phyloP scores from a whole-genome alignment of 2,797 vertebrate genomes.

The Gadopsis marmoratus region DNA sequence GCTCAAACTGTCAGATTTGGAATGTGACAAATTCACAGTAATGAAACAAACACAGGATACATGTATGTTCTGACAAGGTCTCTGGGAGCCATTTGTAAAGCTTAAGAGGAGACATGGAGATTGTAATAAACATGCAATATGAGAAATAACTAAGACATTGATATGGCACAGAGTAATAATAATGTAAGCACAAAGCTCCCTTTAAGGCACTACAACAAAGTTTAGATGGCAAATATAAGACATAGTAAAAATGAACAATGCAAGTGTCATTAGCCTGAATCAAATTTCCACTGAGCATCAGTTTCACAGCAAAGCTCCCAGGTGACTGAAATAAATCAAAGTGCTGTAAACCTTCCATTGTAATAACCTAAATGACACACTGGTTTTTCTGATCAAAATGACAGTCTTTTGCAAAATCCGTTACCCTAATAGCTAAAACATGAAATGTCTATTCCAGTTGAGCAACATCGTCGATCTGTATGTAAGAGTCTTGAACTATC shows the following conservation, averaged over 20 bases:
- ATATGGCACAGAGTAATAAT: constrained; percentile 59
- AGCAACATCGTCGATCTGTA: constrained; percentile 61
- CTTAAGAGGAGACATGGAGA: constrained; percentile 33
- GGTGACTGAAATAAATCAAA: constrained; percentile 66
- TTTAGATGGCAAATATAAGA: constrained; percentile 50
- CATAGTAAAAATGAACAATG: constrained; percentile 24
- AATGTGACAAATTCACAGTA: constrained; percentile 78
- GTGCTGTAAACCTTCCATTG: constrained; percentile 74
- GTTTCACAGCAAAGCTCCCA: constrained; percentile 63
- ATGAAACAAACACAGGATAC: constrained; percentile 38
- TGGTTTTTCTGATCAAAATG: constrained; percentile 26
- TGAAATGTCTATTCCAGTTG: constrained; percentile 69
- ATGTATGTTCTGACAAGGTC: constrained; percentile 32
- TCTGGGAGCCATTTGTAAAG: constrained; percentile 42
- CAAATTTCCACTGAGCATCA: constrained; percentile 54
- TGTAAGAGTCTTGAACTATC: constrained; percentile 49
- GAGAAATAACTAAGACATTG: constrained; percentile 55
- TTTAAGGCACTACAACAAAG: constrained; percentile 75
- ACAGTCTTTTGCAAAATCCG: constrained; percentile 53
- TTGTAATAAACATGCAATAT: constrained; percentile 71
- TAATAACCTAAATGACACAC: constrained; percentile 29
- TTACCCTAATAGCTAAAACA: constrained; percentile 55
- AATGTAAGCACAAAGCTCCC: constrained; percentile 55
- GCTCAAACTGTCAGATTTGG: constrained; percentile 49
- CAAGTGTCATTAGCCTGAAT: constrained; percentile 55